These are phyloP conservation scores for Drosophila neocordata DNA, from an alignment of 1,140 invertebrate species.

Conservation along the genomic window DNA sequence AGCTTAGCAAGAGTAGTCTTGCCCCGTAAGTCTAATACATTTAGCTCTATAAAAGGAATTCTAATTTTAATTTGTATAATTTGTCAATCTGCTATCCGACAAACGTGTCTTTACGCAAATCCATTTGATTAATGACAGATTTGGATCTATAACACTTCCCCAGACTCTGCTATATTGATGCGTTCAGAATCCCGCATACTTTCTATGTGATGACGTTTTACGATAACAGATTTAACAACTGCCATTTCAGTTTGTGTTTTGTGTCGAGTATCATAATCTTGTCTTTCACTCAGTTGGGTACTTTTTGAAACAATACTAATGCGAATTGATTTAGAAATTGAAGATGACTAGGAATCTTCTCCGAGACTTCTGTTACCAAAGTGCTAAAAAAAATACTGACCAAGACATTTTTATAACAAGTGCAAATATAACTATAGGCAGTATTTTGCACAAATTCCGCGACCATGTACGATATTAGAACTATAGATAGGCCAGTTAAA, in stretches of 20 bases:
- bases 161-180: constrained; percentile 17
- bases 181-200: constrained; percentile 16
- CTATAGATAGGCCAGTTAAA: constrained; percentile 20
- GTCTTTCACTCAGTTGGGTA: not conserved
- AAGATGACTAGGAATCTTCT: not conserved
- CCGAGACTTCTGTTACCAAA: not conserved
- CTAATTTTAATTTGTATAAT: too few species aligned
- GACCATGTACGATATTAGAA: constrained; percentile 30
- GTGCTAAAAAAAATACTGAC: constrained; percentile 38
- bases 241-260: too few species aligned
- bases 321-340: constrained; percentile 21
- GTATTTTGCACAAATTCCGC: constrained; percentile 10
- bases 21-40: constrained; percentile 49
- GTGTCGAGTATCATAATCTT: not conserved
- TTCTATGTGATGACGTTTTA: constrained; percentile 17
- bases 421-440: constrained; percentile 8
- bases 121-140: constrained; percentile 28
- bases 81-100: not conserved
- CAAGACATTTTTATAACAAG: not conserved
- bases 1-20: constrained; percentile 49
- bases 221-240: constrained; percentile 27
- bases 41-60: constrained; percentile 34
- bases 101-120: constrained; percentile 46
- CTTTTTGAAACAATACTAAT: constrained; percentile 3
- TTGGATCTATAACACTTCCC: not conserved